Conservation (phyloP, 1,140 invertebrate genomes). For the Sycophaga agraensis region DNA sequence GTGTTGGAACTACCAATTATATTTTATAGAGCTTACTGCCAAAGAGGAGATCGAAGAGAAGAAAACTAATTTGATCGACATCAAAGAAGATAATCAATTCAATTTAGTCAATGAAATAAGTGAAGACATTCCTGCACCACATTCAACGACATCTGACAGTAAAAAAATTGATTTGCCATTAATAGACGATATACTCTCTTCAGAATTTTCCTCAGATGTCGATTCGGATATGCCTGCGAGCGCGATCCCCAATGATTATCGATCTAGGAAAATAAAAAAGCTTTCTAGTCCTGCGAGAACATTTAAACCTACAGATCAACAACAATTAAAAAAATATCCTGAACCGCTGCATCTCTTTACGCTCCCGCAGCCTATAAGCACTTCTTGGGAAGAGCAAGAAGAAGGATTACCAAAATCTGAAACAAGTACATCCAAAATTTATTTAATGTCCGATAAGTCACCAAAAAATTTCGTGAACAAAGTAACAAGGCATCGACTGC, state of each 20-base stretch:
- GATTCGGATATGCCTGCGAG: constrained; percentile 18
- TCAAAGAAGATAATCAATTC: neutral
- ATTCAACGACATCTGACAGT: neutral
- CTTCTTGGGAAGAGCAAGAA: neutral
- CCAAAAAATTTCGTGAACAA: neutral
- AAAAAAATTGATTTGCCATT: neutral
- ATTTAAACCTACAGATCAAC: neutral
- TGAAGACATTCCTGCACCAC: neutral
- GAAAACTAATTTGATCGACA: too few relatives aligned
- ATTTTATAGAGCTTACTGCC: neutral
- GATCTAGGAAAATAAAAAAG: constrained; percentile 9
- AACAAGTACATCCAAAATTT: neutral
- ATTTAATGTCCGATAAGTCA: neutral
- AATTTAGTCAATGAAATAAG: neutral
- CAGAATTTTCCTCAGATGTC: constrained; percentile 23
- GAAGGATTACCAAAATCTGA: neutral
- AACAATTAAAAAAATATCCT: neutral
- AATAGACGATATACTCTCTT: constrained; percentile 1
- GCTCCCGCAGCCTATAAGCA: neutral
- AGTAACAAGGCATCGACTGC: constrained; percentile 3
- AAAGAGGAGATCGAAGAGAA: neutral
- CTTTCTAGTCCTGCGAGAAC: neutral
- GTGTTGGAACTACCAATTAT: constrained; percentile 14
- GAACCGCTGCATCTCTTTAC: neutral
- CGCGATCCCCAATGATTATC: constrained; percentile 2